Conservation (phyloP, 2,888 invertebrate genomes). For the Nasonia oneida region DNA sequence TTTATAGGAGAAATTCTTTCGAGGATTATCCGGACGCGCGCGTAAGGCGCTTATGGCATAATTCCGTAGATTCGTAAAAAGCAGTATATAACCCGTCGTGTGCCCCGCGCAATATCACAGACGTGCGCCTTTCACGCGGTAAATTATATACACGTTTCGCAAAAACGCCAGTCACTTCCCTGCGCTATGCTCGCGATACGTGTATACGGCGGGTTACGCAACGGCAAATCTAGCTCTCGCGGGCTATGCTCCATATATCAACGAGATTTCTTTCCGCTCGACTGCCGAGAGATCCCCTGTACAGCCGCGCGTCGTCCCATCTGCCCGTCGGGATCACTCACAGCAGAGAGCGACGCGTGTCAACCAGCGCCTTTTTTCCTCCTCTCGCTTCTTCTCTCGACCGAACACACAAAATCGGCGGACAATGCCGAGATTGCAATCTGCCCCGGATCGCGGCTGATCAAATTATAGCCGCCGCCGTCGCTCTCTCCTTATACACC, state of each 20-base stretch:
- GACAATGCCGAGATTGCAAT: conserved; percentile 38
- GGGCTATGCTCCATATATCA: neutral
- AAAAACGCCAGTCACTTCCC: conserved; percentile 33
- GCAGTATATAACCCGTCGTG: neutral
- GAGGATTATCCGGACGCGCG: conserved; percentile 37
- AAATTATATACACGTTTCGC: conserved; percentile 34
- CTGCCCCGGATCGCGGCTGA: conserved; percentile 31
- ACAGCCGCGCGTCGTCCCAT: conserved; percentile 7
- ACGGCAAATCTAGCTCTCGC: neutral
- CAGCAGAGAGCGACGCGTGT: conserved; percentile 6
- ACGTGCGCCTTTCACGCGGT: neutral
- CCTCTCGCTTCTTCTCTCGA: neutral
- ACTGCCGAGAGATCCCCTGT: neutral
- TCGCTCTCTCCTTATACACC: neutral
- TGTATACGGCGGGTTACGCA: neutral
- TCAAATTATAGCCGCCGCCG: conserved; percentile 36
- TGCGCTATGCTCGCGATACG: neutral
- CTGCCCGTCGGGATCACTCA: conserved; percentile 25
- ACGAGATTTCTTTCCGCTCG: conserved; percentile 28
- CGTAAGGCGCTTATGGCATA: neutral
- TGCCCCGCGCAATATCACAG: neutral
- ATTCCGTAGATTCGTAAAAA: neutral
- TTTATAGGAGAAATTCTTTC: conserved; percentile 43
- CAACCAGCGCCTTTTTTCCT: neutral
- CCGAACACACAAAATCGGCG: neutral